Evolutionary conservation across 2,797 vertebrate species (phyloP).

Genomic region (Microtus californicus): DNA sequence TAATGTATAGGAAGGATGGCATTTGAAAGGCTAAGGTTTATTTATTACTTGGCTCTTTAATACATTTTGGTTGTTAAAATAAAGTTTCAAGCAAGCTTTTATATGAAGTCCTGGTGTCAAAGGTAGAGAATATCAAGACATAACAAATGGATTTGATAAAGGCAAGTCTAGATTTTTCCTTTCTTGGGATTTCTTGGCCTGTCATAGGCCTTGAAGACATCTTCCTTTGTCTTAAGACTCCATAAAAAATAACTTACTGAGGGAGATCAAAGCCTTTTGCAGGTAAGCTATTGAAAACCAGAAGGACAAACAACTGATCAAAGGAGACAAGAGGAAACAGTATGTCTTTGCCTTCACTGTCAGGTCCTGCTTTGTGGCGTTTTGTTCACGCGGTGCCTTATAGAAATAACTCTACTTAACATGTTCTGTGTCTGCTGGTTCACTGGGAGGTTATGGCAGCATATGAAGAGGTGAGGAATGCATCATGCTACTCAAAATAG

Average conservation of each 20-base stretch:
- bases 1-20: neutral
- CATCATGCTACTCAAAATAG: fast-evolving
- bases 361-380: neutral
- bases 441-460: neutral
- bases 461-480: neutral
- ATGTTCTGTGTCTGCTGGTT: neutral
- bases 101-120: neutral
- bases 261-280: neutral
- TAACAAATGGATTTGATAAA: neutral
- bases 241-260: neutral
- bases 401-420: neutral
- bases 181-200: neutral
- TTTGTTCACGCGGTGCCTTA: neutral
- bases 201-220: neutral
- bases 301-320: neutral
- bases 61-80: neutral
- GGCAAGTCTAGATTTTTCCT: neutral
- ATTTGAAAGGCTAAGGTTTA: slow-evolving; percentile 1
- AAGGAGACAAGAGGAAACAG: neutral
- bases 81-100: neutral
- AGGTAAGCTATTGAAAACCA: neutral
- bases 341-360: neutral
- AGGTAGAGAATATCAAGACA: neutral
- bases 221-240: neutral
- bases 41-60: neutral